Conservation (phyloP, 2,113 vertebrate genomes). For the Siniperca chuatsi region DNA sequence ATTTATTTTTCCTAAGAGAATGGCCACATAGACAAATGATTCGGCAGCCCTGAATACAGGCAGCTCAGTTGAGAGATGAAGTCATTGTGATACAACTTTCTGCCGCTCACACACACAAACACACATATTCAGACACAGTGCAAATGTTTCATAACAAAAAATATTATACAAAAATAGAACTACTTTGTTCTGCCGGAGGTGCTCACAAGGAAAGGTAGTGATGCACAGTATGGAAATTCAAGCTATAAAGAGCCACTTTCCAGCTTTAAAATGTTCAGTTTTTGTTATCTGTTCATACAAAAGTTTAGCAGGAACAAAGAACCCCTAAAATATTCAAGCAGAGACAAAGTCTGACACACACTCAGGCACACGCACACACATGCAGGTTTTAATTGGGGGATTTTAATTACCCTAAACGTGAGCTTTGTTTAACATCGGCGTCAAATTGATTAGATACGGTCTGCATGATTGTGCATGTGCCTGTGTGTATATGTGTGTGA, state of each 20-base stretch:
- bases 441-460: slow-evolving; percentile 81
- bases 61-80: slow-evolving; percentile 55
- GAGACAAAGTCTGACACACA: slow-evolving; percentile 34
- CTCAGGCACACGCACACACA: not conserved
- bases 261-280: not conserved
- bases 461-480: slow-evolving; percentile 42
- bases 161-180: not conserved
- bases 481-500: slow-evolving; percentile 31
- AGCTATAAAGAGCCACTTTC: not conserved
- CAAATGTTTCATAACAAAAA: not conserved
- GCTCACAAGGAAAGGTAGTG: not conserved
- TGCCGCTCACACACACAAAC: not conserved
- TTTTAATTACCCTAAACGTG: slow-evolving; percentile 77
- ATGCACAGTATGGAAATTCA: slow-evolving; percentile 4
- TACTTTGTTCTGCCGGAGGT: not conserved
- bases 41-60: slow-evolving; percentile 42
- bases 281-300: slow-evolving; percentile 13
- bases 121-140: not conserved
- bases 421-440: slow-evolving; percentile 76
- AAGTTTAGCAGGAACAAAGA: slow-evolving; percentile 60
- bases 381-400: slow-evolving; percentile 53
- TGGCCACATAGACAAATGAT: slow-evolving; percentile 61
- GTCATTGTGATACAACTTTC: slow-evolving; percentile 44
- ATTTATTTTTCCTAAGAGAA: slow-evolving; percentile 72
- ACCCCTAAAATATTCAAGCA: slow-evolving; percentile 26